A percentile compares a stretch with the other conserved stretches of the same genome.
phyloP scores from a whole-genome alignment of 2,113 vertebrate species.

The Meriones unguiculatus region DNA sequence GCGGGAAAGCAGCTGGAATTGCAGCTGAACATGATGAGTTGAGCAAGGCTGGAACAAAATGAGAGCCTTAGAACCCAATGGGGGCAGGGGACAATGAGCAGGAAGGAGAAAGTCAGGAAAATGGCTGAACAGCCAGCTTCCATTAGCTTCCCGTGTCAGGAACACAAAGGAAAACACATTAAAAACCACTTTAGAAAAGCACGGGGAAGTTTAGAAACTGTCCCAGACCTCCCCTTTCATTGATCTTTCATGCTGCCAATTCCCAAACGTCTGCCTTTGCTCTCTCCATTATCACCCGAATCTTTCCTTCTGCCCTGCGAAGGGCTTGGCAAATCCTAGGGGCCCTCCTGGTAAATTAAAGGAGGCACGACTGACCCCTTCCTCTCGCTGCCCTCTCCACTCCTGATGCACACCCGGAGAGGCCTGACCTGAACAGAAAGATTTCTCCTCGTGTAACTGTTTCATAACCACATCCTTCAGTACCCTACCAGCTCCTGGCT shows the following conservation, averaged over 20 bases:
- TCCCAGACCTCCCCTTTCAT: background rate
- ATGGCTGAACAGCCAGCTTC: background rate
- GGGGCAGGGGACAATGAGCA: background rate
- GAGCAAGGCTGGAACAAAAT: background rate
- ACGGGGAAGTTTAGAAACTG: background rate
- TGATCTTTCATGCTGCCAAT: background rate
- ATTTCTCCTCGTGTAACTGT: background rate
- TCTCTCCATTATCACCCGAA: background rate
- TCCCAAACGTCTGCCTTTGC: background rate
- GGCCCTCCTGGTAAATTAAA: background rate
- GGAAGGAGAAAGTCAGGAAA: background rate
- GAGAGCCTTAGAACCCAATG: background rate
- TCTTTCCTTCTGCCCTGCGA: background rate
- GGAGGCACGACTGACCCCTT: background rate
- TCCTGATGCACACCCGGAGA: background rate
- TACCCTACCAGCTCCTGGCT: background rate
- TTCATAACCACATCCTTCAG: background rate
- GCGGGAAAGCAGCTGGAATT: background rate
- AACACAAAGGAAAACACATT: conserved; percentile 22
- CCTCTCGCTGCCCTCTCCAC: background rate
- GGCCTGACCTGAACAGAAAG: background rate
- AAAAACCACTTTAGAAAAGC: conserved; percentile 17
- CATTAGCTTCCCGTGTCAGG: background rate
- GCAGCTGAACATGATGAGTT: background rate
- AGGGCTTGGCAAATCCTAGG: background rate